Evolutionary conservation across 2,797 vertebrate genomes (phyloP).

Genomic region (Semaprochilodus insignis): DNA sequence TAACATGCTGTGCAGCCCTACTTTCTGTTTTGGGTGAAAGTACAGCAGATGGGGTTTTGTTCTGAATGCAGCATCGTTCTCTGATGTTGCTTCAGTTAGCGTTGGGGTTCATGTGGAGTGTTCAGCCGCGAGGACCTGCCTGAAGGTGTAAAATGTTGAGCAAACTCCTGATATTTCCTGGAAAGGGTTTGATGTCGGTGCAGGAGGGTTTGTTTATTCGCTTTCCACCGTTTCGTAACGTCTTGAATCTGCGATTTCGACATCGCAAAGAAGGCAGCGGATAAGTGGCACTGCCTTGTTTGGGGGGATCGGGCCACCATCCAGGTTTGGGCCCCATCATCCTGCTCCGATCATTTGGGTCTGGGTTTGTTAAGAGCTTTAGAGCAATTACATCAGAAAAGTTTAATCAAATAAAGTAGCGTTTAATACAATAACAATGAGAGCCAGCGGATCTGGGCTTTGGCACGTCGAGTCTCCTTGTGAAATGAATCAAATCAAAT

Average conservation of each 20-base stretch:
- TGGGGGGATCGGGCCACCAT: neutral
- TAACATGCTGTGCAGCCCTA: neutral
- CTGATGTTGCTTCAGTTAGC: neutral
- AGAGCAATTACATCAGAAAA: slow-evolving; percentile 19
- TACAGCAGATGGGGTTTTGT: slow-evolving; percentile 2
- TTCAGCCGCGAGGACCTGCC: neutral
- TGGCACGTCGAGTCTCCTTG: slow-evolving; percentile 18
- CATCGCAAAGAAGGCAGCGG: neutral
- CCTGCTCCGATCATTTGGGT: slow-evolving; percentile 24
- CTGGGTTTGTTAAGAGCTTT: slow-evolving; percentile 31
- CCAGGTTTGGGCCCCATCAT: slow-evolving; percentile 4
- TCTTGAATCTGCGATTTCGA: neutral
- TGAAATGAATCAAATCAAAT: slow-evolving; percentile 32
- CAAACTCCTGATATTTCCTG: neutral
- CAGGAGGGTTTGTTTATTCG: neutral
- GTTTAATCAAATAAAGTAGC: slow-evolving; percentile 35
- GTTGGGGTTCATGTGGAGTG: neutral
- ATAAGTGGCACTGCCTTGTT: neutral
- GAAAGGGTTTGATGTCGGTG: neutral
- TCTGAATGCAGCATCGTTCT: neutral
- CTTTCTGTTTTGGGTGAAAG: neutral
- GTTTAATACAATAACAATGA: slow-evolving; percentile 30
- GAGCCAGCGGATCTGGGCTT: slow-evolving; percentile 17
- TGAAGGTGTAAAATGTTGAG: neutral
- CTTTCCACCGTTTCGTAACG: neutral